A percentile compares a stretch with the other conserved stretches of the same genome.
phyloP scores from a whole-genome alignment of 2,888 invertebrate genomes.

The Fragum fragum region DNA sequence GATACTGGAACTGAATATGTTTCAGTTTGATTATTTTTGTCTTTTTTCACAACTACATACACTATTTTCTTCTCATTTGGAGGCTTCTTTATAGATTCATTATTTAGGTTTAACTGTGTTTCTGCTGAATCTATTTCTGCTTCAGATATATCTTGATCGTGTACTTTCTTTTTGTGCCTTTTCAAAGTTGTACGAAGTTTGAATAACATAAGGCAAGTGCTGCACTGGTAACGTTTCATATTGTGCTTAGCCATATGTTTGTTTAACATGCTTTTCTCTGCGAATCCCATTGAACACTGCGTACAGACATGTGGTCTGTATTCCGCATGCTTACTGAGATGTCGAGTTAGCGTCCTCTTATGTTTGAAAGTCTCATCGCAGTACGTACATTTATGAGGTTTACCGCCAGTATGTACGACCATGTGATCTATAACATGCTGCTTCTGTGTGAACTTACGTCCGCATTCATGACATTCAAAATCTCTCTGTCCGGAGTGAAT shows the following conservation, averaged over 20 bases:
- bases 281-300: conserved; percentile 14
- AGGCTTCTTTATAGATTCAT: background rate
- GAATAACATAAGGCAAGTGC: conserved; percentile 17
- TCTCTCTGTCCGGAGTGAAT: conserved; percentile 35
- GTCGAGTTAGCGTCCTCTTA: conserved; percentile 34
- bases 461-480: conserved; percentile 22
- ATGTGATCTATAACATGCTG: conserved; percentile 39
- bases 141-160: background rate
- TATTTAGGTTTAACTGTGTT: background rate
- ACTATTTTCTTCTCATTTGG: conserved; percentile 1
- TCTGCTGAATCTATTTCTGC: conserved; percentile 8
- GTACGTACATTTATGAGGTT: conserved; percentile 31
- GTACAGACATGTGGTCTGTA: conserved; percentile 2
- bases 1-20: background rate
- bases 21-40: conserved; percentile 4
- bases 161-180: conserved; percentile 16
- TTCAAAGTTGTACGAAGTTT: conserved; percentile 11
- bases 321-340: conserved; percentile 30
- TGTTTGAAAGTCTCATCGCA: conserved; percentile 42
- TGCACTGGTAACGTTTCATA: conserved; percentile 26
- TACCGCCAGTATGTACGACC: conserved; percentile 32
- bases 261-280: conserved; percentile 21
- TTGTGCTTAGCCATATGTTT: conserved; percentile 31
- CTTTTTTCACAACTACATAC: conserved; percentile 4
- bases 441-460: conserved; percentile 29